Evolutionary conservation across 2,113 vertebrate genomes (phyloP).

Genomic region (Zonotrichia leucophrys): DNA sequence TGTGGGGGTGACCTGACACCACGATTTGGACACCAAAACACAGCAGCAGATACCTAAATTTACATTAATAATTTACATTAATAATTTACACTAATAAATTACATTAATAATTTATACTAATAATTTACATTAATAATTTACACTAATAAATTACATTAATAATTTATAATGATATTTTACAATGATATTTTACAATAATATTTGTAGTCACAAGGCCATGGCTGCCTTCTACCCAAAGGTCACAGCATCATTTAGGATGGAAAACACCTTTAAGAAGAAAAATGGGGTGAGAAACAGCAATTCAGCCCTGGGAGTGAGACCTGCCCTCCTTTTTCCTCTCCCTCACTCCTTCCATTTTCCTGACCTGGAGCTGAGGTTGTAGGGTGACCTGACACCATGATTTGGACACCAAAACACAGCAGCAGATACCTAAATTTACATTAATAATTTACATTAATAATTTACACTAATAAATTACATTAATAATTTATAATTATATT

Average conservation of each 20-base stretch:
- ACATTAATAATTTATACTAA: too few relatives aligned
- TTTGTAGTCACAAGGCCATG: too few relatives aligned
- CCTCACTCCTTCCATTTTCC: rapidly evolving
- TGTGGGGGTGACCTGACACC: not conserved
- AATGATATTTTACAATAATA: not conserved
- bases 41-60: not conserved
- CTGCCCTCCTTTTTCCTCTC: rapidly evolving
- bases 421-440: not conserved
- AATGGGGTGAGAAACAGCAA: not conserved
- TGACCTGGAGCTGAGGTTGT: not conserved
- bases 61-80: not conserved
- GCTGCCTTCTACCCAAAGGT: too few relatives aligned
- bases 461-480: not conserved
- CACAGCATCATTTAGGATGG: too few relatives aligned
- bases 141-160: not conserved
- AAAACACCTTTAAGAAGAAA: too few relatives aligned
- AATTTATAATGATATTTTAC: not conserved
- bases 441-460: not conserved
- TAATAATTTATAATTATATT: not conserved
- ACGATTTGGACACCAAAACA: rapidly evolving
- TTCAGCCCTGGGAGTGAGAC: rapidly evolving
- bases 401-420: not conserved
- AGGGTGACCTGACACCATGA: not conserved
- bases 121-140: not conserved
- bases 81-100: not conserved